These are phyloP conservation scores for Hyposoter dolosus DNA, from an alignment of 2,888 invertebrate genomes.

Conservation along the genomic window DNA sequence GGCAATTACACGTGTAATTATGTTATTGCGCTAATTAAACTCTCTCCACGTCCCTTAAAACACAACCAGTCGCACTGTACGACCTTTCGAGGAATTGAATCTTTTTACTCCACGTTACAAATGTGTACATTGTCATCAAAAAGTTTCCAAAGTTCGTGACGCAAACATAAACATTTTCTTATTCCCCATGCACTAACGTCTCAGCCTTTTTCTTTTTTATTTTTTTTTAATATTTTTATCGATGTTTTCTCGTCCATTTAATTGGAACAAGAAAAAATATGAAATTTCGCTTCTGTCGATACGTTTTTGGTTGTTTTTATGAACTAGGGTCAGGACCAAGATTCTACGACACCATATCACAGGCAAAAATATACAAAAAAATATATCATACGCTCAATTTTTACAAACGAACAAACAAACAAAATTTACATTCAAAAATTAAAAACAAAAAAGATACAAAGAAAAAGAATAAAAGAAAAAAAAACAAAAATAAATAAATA, in stretches of 20 bases:
- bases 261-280: neutral
- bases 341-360: too few species aligned
- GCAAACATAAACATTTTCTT: neutral
- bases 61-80: neutral
- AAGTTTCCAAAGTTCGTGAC: neutral
- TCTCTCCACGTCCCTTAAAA: neutral
- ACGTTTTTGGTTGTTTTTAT: too few species aligned
- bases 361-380: too few species aligned
- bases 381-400: too few species aligned
- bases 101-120: neutral
- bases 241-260: neutral
- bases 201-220: neutral
- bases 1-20: conserved; percentile 8
- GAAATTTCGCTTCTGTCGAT: neutral
- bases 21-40: conserved; percentile 24
- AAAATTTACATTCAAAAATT: too few species aligned
- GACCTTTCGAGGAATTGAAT: neutral
- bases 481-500: too few species aligned
- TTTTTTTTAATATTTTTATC: neutral
- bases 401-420: too few species aligned
- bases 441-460: too few species aligned
- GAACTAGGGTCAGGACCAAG: too few species aligned
- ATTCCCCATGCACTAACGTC: neutral
- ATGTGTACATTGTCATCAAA: neutral
- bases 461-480: too few species aligned